Base-by-base conservation (phyloP, 1,140 invertebrate genomes). In the Tetraneura akinire region DNA sequence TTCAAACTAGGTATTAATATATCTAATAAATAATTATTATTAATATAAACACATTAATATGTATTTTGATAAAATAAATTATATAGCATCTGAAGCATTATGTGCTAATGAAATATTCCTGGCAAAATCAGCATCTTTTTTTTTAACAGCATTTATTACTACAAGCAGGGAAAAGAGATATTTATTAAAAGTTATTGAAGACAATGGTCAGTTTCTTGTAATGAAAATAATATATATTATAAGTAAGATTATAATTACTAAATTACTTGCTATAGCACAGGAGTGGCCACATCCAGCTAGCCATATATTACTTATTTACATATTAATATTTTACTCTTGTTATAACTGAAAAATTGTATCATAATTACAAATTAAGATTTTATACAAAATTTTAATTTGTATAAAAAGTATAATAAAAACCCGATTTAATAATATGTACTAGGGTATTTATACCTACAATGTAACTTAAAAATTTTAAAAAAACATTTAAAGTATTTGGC, bases 71-170 rank as follows among this genome's bases (percentile, higher is more conserved):
- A 55, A 53, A 37, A 70, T 70, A 1, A 26, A 29, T 68, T 47
- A 29, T 29, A 29, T 32, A 78, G 74, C 74, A 5, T 78, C n/a
- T 47, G 74, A 78, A 62, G 74, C 55, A 5, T 62, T 78, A 26
- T 78, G 74, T 78, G 74, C 55, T n/a, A 78, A 78, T 16, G 74
- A 78, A 6, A 78, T 78, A 78, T 78, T 45, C 26, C 16, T 78
- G 1, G 74, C 55, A 57, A 78, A 78, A 78, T 62, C 55, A 13
- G 55, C 74, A 47, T 62, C 74, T 26, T 78, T 60, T 47, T 78
- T 78, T 47, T 60, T 78, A 11, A 78, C 55, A 6, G 37, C 21
- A 49, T 78, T 60, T 29, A 78, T 62, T 18, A 45, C 42, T 26
- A 49, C 21, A 23, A 78, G 74, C 14, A 37, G 74, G 21, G 74